Base-by-base conservation (phyloP, 2,113 vertebrate species). In the Epinephelus moara region DNA sequence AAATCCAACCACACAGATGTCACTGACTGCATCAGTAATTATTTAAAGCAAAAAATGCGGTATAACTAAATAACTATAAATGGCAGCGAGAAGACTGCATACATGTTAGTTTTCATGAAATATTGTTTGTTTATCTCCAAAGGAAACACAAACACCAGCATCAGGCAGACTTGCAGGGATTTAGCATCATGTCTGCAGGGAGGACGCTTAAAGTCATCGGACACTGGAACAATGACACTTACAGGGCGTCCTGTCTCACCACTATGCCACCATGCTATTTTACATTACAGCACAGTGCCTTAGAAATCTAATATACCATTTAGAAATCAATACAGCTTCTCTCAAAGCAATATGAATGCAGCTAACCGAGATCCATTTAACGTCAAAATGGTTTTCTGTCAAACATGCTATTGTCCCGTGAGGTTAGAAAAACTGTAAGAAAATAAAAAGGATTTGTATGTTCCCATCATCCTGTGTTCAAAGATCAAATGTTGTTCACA, bases 301-400 rank as follows among this genome's bases (percentile, higher is more conserved):
- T 14, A 59, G 50, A 75, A 75, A 86, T 33, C 23, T 25, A 77
- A 71, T 45, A 40, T 19, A 42, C 25, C 23, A 30, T 64, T 69
- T 11, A 45, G 49, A 71, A 81, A 86, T 84, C 47, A 53, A 84
- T 69, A 45, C 60, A 47, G 27, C 40, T 57, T 47, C 17, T 70
- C 53, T 55, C 2, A 45, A 23, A 63, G 55, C 25, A 85, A 61
- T 27, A 64, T 10, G 49, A 75, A 64, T 8, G 33, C 19, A 68
- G 47, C 18, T 17, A 59, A 33, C n/a, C n/a, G 15, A 30, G 52
- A 56, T 37, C 13, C n/a, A 63, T 59, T 59, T 1, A 27, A 33
- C 55, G 15, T 30, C 21, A 69, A 19, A 17, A 45, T 12, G 19
- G 68, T 50, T 3, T 59, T 52, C 15, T 13, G 18, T 71, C 8